Evolutionary conservation across 2,113 vertebrate species (phyloP).

Genomic region (Charina bottae): DNA sequence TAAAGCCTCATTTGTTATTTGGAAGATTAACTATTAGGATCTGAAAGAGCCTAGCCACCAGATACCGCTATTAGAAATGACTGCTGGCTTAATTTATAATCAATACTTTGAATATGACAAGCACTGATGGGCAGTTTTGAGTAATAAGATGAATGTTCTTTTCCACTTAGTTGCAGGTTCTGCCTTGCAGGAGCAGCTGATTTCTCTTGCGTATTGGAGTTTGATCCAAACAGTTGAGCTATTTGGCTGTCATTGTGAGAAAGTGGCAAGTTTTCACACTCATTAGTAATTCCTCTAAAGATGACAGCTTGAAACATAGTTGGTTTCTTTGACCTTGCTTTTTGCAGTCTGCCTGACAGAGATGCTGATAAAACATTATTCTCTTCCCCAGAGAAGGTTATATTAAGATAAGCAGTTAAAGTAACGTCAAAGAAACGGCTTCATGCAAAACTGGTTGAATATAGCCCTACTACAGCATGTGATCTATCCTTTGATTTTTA

Average conservation of each 20-base stretch:
- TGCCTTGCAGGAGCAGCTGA: not conserved
- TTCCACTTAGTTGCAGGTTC: conserved; percentile 10
- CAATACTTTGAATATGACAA: conserved; percentile 17
- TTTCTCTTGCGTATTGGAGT: not conserved
- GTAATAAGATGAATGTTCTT: fast-evolving
- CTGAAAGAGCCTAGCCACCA: not conserved
- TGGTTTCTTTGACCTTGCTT: not conserved
- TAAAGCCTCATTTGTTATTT: not conserved
- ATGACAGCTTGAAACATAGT: conserved; percentile 14
- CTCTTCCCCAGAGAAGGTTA: conserved; percentile 8
- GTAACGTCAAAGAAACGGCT: not conserved
- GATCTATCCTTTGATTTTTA: not conserved
- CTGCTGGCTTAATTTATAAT: conserved; percentile 26
- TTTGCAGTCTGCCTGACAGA: conserved; percentile 9
- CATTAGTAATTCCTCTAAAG: not conserved
- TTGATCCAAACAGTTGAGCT: not conserved
- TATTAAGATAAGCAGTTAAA: conserved; percentile 13
- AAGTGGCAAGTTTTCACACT: not conserved
- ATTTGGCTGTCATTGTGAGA: not conserved
- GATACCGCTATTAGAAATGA: not conserved
- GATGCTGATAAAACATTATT: conserved; percentile 15
- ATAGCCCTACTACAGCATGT: fast-evolving
- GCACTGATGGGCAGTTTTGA: not conserved
- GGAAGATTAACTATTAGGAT: not conserved
- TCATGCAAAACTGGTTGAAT: not conserved